These are phyloP conservation scores for Drosophila bocki DNA, from an alignment of 1,140 invertebrate genomes.

Conservation along the genomic window DNA sequence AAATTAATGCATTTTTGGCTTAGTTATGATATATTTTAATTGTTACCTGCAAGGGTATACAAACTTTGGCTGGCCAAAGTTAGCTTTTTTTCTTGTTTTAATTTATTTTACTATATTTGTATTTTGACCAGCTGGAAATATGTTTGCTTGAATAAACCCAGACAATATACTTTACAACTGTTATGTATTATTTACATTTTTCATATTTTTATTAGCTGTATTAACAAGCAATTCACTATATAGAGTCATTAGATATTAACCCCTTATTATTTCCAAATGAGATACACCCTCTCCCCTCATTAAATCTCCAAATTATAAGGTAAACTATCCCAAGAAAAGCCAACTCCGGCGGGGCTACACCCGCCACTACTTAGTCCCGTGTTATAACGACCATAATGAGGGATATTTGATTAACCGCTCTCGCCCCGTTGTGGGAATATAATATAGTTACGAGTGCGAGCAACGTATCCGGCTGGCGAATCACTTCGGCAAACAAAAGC, in stretches of 20 bases:
- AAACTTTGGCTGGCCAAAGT: too few relatives aligned
- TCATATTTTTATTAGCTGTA: not conserved
- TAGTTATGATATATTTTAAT: too few relatives aligned
- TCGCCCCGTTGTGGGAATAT: constrained; percentile 41
- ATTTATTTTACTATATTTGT: not conserved
- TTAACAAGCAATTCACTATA: not conserved
- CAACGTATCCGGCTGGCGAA: constrained; percentile 59
- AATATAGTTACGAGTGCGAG: constrained; percentile 26
- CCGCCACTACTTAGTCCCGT: not conserved
- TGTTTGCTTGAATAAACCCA: not conserved
- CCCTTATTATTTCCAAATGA: constrained; percentile 2
- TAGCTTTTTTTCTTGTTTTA: too few relatives aligned
- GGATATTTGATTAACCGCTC: constrained; percentile 69
- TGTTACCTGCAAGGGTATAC: too few relatives aligned
- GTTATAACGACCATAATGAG: constrained; percentile 47
- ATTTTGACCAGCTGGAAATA: too few relatives aligned
- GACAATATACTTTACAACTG: not conserved
- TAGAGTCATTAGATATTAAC: not conserved
- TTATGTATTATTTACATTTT: not conserved
- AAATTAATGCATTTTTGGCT: too few relatives aligned
- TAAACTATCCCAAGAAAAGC: constrained; percentile 4
- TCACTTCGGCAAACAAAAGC: constrained; percentile 51
- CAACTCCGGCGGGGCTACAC: constrained; percentile 1
- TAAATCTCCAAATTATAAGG: constrained; percentile 21
- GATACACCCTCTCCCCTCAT: constrained; percentile 1